Evolutionary conservation across 2,113 vertebrate genomes (phyloP), one percentile per base, ranked within the genome.

Genomic region (Chunga burmeisteri): DNA sequence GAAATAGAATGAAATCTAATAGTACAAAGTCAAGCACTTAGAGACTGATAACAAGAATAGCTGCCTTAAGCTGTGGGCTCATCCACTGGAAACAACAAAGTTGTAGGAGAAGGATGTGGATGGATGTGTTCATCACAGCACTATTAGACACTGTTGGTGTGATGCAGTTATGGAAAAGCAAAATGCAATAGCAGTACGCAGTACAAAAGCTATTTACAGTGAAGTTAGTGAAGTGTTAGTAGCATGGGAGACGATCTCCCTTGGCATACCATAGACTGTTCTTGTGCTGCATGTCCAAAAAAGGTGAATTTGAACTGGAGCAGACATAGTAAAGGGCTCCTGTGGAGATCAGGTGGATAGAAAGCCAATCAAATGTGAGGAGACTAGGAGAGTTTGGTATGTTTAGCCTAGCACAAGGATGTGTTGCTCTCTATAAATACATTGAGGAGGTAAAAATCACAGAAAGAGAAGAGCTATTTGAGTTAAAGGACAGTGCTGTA

Each of bases 1-100:
- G 86, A 86, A 96, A 96, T 92, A 94, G 94, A 90, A 83, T 66
- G 89, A 92, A 92, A 94, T 61, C 46, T 44, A 83, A 86, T 83
- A 90, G 72, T 65, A 16, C 26, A 8, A 44, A 71, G 71, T 55
- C 34, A 42, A 72, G 71, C n/a, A 73, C 88, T 58, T 82, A 29
- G 92, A 86, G 66, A 86, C 72, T 40, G 67, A 14, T 27, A 61
- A 44, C 81, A 56, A 34, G 81, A 96, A 80, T 92, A 94, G 81
- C 77, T 75, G 86, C 50, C 70, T 40, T 80, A 83, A 94, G 56
- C 77, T 61, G 40, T 11, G 77, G 78, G 71, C 66, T 92, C 66
- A 79, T 38, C n/a, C 61, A 9, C n/a, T 94, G 92, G 77, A 46
- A 86, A 80, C 38, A 89, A 26, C 26, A 12, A 44, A 29, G 27